Base-by-base conservation (phyloP, 2,113 vertebrate genomes). In the Megatriorchis doriae region DNA sequence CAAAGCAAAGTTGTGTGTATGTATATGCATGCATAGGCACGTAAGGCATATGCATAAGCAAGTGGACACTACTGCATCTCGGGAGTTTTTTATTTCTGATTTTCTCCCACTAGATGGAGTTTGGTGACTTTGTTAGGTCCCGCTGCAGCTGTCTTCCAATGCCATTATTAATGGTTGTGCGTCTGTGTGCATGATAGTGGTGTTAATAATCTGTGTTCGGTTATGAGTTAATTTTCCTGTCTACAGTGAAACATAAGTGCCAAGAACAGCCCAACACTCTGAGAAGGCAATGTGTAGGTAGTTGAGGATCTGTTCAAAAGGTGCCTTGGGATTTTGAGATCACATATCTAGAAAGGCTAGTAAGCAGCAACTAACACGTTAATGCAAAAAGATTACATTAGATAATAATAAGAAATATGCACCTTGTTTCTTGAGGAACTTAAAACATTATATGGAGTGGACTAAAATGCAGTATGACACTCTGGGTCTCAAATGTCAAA, bases 51-150 rank as follows among this genome's bases (percentile, higher is more conserved):
- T 16, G 6, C 26, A 20, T 65, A 18, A 47, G 17, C 17, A 47
- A 38, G 22, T 7, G 12, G 32, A 48, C 23, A 22, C 5, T 56
- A 45, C 36, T 31, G 38, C 25, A 25, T 16, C 9, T 9, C 8
- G 6, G 52, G 52, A 16, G 16, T 59, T 31, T 31, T 17, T 88
- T 75, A 66, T 47, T 96, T 92, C 67, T 88, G 38, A 62, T 77
- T 93, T 91, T 84, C 90, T 81, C 56, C 93, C 95, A 93, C 92
- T 95, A 95, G 92, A 89, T 95, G 84, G 93, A 93, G 93, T 94
- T 85, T 84, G 67, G 48, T 74, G 63, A 61, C 72, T 92, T 79
- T 13, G 6, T 12, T 45, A 83, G 70, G 52, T 79, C 47, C 55
- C 1, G 2, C 81, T 75, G 82, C 52, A 71, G 21, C 50, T 71